A percentile compares a stretch with the other conserved stretches of the same genome.
These are phyloP conservation scores for Equus quagga DNA, from an alignment of 2,113 vertebrate genomes.

Conservation along the genomic window DNA sequence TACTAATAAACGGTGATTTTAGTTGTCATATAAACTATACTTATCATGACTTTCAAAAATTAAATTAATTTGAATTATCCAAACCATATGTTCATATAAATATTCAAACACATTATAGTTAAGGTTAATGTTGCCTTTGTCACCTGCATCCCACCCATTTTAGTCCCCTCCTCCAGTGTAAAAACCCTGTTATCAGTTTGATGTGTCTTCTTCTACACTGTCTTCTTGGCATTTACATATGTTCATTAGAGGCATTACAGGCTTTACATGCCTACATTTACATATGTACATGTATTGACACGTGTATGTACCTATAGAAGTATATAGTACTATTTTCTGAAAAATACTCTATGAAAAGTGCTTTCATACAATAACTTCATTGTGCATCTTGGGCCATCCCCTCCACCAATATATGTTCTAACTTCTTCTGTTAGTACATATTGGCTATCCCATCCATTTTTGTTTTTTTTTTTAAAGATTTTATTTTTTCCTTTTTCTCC, in stretches of 20 bases:
- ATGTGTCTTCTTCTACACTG: neutral
- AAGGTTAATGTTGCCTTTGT: neutral
- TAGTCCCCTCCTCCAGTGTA: neutral
- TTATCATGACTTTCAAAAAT: neutral
- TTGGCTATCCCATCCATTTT: no score
- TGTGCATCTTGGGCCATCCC: neutral
- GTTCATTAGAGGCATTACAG: neutral
- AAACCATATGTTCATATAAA: neutral
- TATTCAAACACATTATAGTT: neutral
- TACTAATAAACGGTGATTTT: neutral
- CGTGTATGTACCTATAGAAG: neutral
- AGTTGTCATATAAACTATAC: neutral
- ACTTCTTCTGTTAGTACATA: neutral
- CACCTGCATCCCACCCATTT: neutral
- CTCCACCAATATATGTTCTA: neutral
- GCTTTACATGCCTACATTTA: neutral
- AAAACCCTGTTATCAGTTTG: neutral
- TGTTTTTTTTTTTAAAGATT: no score
- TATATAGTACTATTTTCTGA: neutral
- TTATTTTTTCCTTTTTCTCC: no score
- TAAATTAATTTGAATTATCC: neutral
- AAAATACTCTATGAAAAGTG: neutral
- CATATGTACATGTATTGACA: neutral
- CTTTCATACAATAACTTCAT: neutral
- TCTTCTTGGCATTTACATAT: neutral